Evolutionary conservation across 2,113 vertebrate species (phyloP).

Genomic region (Otus sunia): DNA sequence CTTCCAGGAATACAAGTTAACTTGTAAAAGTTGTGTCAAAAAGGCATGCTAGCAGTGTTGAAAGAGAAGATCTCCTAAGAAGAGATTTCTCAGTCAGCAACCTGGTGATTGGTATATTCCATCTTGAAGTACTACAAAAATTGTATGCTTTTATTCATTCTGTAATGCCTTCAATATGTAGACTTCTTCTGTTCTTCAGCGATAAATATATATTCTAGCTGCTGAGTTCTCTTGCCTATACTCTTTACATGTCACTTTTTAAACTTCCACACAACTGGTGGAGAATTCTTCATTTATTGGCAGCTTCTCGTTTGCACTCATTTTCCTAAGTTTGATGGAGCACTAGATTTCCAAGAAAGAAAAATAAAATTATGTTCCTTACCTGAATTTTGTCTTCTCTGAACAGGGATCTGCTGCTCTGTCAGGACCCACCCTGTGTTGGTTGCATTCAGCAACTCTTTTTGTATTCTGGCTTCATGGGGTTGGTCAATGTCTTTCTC

Average conservation of each 20-base stretch:
- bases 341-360: conserved; percentile 72
- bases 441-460: conserved; percentile 72
- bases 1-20: not conserved
- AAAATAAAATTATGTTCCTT: conserved; percentile 61
- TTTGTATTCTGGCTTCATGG: conserved; percentile 69
- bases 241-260: not conserved
- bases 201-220: not conserved
- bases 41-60: not conserved
- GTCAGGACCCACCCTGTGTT: conserved; percentile 69
- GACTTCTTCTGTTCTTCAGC: not conserved
- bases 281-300: not conserved
- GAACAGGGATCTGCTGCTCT: conserved; percentile 68
- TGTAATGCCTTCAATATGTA: not conserved
- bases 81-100: not conserved
- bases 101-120: not conserved
- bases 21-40: not conserved
- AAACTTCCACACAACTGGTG: not conserved
- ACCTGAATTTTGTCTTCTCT: conserved; percentile 74
- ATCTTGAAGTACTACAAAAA: not conserved
- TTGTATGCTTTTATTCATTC: not conserved
- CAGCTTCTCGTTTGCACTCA: not conserved
- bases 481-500: conserved; percentile 69
- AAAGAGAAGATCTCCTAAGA: not conserved
- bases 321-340: conserved; percentile 65
- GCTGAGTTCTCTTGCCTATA: not conserved